Conservation (phyloP, 2,888 invertebrate species). For the Mystacides longicornis region DNA sequence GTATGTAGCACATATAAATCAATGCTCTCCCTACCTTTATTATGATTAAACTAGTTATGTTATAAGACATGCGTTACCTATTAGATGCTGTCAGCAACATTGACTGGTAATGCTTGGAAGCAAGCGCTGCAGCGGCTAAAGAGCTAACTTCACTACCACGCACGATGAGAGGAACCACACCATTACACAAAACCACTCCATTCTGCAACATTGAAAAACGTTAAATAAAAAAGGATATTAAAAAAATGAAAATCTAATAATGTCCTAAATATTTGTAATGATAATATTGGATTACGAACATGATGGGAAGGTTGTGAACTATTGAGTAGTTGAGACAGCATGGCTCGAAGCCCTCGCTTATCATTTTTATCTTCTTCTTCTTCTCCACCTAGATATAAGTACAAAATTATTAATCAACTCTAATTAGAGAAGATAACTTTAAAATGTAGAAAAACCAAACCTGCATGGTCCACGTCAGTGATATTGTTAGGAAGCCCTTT, state of each 20-base stretch:
- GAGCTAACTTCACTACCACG: conserved; percentile 44
- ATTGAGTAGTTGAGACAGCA: conserved; percentile 41
- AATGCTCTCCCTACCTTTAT: no score
- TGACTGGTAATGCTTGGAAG: conserved; percentile 32
- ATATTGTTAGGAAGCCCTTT: neutral
- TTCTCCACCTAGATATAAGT: conserved; percentile 29
- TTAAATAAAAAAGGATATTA: neutral
- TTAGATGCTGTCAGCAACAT: conserved; percentile 15
- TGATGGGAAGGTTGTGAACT: conserved; percentile 45
- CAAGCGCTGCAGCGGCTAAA: conserved; percentile 44
- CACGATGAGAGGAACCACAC: conserved; percentile 41
- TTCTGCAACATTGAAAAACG: conserved; percentile 12
- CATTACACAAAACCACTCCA: conserved; percentile 40
- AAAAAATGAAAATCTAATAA: neutral
- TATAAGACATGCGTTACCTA: neutral
- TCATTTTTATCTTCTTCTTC: conserved; percentile 47
- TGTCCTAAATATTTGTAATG: neutral
- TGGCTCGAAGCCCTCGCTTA: conserved; percentile 45
- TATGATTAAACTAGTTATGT: no score
- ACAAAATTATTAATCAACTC: no score
- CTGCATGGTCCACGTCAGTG: conserved; percentile 4
- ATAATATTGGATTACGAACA: conserved; percentile 32
- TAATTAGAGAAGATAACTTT: no score
- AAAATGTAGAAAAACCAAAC: no score
- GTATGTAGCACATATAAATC: no score